Base-by-base conservation (phyloP, 2,888 invertebrate genomes). In the Busseola fusca region DNA sequence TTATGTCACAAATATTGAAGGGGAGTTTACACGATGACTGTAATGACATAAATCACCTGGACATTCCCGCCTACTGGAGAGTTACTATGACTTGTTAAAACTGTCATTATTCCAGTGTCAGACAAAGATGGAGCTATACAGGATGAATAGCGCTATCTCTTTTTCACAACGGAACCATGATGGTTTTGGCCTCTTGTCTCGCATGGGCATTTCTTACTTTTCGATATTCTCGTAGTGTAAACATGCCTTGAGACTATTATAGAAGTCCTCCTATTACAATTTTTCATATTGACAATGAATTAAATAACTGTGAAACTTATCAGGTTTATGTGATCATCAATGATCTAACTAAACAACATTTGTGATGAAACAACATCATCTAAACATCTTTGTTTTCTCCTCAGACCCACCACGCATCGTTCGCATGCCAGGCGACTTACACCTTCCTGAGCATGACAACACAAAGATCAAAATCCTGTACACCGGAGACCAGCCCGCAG, bases 401-500 rank as follows among this genome's bases (percentile, higher is more conserved):
- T 25, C 91, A 97, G 98, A 98, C 83, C 99, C 99, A 69, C 99
- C 99, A 60, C 97, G 98, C 86, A 99, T 99, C 91, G 98, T 98
- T 80, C 97, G 98, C 70, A 98, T 99, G 93, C 99, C 99, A 14
- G 97, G 97, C 56, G 98, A 98, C 89, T 95, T 99, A 27, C 98
- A 98, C 89, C 96, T 99, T 4, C 98, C 99, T 0, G 99, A 99
- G 90, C 98, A 98, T 65, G 99, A 99, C 88, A 99, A 99, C 92
- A 98, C 98, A 14, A 99, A 99, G 95, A 98, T 99, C 89, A 99
- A 99, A 96, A 97, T 99, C 82, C 98, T 98, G 90, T 99, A 99
- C 96, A 97, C 97, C 68, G 99, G 99, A 42, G 99, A 99, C 91
- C 99, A 99, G 91, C 99, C 99, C 10, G 98, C 99, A 91, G 98